These are phyloP conservation scores for Tetropium fuscum DNA, from an alignment of 2,888 invertebrate species.

Conservation along the genomic window DNA sequence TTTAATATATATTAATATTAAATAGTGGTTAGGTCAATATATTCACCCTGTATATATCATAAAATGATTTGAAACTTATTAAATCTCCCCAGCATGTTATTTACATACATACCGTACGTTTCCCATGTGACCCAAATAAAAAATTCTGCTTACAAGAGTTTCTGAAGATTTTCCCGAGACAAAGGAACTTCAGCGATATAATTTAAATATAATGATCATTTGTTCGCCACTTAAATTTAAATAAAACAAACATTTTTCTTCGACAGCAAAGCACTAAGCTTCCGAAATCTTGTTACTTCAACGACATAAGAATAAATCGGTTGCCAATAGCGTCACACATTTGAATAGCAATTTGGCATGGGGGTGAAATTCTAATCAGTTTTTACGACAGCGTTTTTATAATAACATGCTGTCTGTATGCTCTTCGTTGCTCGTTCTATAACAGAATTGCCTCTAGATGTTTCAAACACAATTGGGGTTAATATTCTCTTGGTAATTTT, in stretches of 20 bases:
- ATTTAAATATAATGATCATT: conserved; percentile 62
- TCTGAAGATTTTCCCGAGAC: conserved; percentile 36
- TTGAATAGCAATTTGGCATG: conserved; percentile 66
- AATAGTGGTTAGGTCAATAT: too few species aligned
- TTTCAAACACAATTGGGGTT: conserved; percentile 29
- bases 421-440: conserved; percentile 33
- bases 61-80: too few species aligned
- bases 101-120: conserved; percentile 49
- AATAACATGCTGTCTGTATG: conserved; percentile 59
- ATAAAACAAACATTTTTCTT: conserved; percentile 66
- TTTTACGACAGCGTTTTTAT: conserved; percentile 65
- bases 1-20: too few species aligned
- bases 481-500: conserved; percentile 23
- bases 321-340: conserved; percentile 66
- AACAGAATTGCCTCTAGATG: conserved; percentile 27
- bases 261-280: conserved; percentile 58
- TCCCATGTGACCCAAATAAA: conserved; percentile 41
- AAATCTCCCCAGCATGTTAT: too few species aligned
- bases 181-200: conserved; percentile 50
- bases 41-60: too few species aligned
- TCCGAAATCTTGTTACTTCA: conserved; percentile 63
- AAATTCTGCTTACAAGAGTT: conserved; percentile 44
- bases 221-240: conserved; percentile 63
- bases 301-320: conserved; percentile 65
- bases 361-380: conserved; percentile 66